Evolutionary conservation across 2,797 vertebrate species (phyloP).

Genomic region (Gephyroberyx darwinii): DNA sequence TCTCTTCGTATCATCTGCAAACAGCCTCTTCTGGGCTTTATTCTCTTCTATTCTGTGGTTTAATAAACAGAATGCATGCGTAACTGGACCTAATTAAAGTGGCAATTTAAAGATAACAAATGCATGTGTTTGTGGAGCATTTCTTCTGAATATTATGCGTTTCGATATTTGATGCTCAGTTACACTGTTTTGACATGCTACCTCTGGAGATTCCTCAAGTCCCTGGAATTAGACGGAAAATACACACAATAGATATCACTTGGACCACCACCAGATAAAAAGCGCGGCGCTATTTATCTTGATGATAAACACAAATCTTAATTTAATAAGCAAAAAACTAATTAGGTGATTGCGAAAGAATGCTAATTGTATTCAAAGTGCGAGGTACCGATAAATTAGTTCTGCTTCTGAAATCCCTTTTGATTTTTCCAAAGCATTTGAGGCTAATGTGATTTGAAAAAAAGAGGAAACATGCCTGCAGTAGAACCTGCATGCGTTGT

Average conservation of each 20-base stretch:
- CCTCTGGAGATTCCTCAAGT: not conserved
- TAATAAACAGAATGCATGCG: not conserved
- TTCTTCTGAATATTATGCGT: not conserved
- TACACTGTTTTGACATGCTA: not conserved
- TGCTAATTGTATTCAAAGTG: constrained; percentile 58
- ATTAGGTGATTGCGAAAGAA: constrained; percentile 61
- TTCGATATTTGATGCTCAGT: not conserved
- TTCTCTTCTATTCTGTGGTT: not conserved
- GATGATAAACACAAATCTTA: constrained; percentile 49
- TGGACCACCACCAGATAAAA: constrained; percentile 37
- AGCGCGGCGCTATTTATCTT: constrained; percentile 31
- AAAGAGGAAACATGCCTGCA: constrained; percentile 13
- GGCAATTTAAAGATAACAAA: not conserved
- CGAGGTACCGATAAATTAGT: constrained; percentile 62
- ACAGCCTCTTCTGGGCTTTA: too few species aligned
- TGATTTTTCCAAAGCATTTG: constrained; percentile 55
- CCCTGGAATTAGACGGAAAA: not conserved
- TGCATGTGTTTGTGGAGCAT: not conserved
- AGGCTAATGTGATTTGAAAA: constrained; percentile 38
- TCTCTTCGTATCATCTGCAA: not conserved
- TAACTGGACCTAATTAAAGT: not conserved
- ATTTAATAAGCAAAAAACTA: constrained; percentile 65
- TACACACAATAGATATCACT: constrained; percentile 16
- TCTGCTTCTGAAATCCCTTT: constrained; percentile 51
- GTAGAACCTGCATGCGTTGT: not conserved